phyloP scores from a whole-genome alignment of 2,888 invertebrate genomes.

The Microctonus brassicae region DNA sequence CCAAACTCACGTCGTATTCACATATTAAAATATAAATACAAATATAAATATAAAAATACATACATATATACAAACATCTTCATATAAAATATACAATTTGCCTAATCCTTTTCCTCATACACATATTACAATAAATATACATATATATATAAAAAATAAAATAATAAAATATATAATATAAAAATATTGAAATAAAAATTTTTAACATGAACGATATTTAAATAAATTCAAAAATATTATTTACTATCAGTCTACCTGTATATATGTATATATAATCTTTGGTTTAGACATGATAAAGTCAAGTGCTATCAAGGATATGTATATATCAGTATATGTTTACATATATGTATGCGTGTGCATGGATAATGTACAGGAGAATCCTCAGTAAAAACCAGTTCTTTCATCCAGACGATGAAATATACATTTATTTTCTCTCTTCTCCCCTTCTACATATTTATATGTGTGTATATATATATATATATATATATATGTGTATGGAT shows the following conservation, averaged over 20 bases:
- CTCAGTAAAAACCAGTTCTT: constrained; percentile 47
- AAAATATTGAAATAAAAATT: no score
- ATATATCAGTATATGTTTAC: constrained; percentile 6
- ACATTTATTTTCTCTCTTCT: constrained; percentile 7
- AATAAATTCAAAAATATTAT: no score
- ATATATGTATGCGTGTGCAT: constrained; percentile 34
- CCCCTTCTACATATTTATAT: neutral
- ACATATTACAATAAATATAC: neutral
- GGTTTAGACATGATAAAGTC: neutral
- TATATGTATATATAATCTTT: no score
- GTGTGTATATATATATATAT: neutral
- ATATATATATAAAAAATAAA: no score
- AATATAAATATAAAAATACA: neutral
- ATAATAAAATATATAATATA: no score
- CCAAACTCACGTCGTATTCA: neutral
- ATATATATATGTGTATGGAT: neutral
- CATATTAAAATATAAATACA: neutral
- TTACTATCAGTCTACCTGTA: no score
- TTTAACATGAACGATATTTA: no score
- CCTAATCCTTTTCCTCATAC: no score
- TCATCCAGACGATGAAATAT: constrained; percentile 19
- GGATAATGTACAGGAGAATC: constrained; percentile 35
- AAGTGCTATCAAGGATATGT: neutral
- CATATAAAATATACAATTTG: no score
- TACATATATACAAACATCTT: neutral